These are phyloP conservation scores for Dione vanillae DNA, from an alignment of 2,888 invertebrate genomes.

Conservation along the genomic window DNA sequence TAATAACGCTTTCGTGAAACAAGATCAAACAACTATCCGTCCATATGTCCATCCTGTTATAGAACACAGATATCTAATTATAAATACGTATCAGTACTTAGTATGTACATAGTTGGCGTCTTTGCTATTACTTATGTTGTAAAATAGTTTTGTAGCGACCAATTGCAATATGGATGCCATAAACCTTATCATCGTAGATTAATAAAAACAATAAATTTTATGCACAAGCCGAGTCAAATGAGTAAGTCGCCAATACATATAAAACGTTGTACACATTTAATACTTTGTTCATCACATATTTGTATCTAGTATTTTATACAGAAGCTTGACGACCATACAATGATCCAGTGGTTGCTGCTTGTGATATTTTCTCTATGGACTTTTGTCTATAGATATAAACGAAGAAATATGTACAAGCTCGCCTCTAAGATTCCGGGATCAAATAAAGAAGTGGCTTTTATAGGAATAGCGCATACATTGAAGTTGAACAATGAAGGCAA, in stretches of 20 bases:
- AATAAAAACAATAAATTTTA: conserved; percentile 51
- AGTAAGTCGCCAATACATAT: conserved; percentile 50
- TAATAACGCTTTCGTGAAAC: too few species aligned
- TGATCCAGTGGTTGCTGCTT: conserved; percentile 61
- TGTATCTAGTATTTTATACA: not conserved
- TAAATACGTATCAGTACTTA: too few species aligned
- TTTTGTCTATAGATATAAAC: conserved; percentile 57
- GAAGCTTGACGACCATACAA: conserved; percentile 42
- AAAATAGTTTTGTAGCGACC: conserved; percentile 36
- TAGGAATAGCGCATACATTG: conserved; percentile 63
- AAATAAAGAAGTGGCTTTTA: conserved; percentile 55
- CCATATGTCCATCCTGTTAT: too few species aligned
- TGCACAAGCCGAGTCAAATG: conserved; percentile 47
- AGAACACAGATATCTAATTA: too few species aligned
- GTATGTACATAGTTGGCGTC: too few species aligned
- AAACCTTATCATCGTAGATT: conserved; percentile 57
- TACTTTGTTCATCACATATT: conserved; percentile 7
- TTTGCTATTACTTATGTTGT: too few species aligned
- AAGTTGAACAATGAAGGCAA: conserved; percentile 65
- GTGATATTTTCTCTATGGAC: conserved; percentile 55
- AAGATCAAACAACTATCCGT: too few species aligned
- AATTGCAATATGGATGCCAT: conserved; percentile 52
- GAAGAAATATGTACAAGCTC: conserved; percentile 64
- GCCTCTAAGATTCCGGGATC: conserved; percentile 56
- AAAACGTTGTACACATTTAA: conserved; percentile 45